Conservation (phyloP, 2,113 vertebrate genomes). For the Chaetorhynchus papuensis region DNA sequence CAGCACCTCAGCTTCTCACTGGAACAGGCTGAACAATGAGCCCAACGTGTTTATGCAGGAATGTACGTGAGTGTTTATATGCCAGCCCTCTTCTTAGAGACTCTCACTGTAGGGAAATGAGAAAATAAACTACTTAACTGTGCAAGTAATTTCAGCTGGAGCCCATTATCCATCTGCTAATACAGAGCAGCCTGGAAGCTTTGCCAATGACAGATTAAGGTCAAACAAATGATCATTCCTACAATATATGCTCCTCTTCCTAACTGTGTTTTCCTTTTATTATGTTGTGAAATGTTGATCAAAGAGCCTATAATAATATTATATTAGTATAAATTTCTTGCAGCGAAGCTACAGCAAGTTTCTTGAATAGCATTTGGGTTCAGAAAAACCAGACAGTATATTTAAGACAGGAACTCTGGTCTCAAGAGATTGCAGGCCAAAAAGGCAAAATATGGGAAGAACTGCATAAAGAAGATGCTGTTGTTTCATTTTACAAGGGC, state of each 20-base stretch:
- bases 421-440: not conserved
- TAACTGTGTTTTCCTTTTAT: not conserved
- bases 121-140: constrained; percentile 55
- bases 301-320: not conserved
- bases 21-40: not conserved
- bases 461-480: not conserved
- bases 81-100: not conserved
- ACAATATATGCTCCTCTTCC: not conserved
- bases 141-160: constrained; percentile 67
- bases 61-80: not conserved
- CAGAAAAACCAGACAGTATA: not conserved
- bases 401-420: not conserved
- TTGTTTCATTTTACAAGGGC: not conserved
- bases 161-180: constrained; percentile 70
- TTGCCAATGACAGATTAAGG: constrained; percentile 65
- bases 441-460: not conserved
- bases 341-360: not conserved
- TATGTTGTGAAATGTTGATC: not conserved
- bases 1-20: not conserved
- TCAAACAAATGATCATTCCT: constrained; percentile 23
- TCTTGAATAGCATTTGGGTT: not conserved
- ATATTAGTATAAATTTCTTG: not conserved
- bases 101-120: constrained; percentile 30
- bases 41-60: not conserved
- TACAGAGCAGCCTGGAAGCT: constrained; percentile 37